phyloP scores from a whole-genome alignment of 2,797 vertebrate genomes.

The Acanthornis magna region DNA sequence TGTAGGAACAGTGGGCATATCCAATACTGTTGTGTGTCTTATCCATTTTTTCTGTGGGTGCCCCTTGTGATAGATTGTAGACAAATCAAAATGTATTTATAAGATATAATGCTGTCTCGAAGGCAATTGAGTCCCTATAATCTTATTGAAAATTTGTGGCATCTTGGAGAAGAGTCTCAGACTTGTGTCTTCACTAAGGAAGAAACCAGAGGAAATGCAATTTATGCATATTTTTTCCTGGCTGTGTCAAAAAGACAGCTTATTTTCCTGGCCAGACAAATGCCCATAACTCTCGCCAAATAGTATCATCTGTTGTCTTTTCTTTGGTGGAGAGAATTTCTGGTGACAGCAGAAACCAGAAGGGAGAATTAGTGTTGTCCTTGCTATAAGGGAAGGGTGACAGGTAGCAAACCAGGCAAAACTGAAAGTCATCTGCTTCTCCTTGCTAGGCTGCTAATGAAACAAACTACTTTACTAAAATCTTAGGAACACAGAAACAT shows the following conservation, averaged over 20 bases:
- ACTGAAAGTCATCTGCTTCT: not conserved
- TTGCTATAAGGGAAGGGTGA: not conserved
- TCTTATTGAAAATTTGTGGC: not conserved
- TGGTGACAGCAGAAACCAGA: not conserved
- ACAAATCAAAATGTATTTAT: not conserved
- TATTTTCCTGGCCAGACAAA: not conserved
- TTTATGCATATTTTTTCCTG: not conserved
- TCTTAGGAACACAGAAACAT: not conserved
- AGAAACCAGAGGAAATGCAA: not conserved
- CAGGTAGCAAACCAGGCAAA: not conserved
- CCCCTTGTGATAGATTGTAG: not conserved
- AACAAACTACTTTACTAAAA: not conserved
- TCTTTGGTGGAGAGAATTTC: not conserved
- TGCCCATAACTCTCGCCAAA: not conserved
- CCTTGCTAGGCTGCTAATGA: not conserved
- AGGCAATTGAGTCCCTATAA: not conserved
- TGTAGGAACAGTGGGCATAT: not conserved
- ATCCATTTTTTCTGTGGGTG: not conserved
- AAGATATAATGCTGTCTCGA: not conserved
- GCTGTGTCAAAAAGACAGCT: not conserved
- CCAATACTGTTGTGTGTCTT: not conserved
- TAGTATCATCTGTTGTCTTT: not conserved
- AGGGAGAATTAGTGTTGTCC: not conserved
- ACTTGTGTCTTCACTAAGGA: not conserved
- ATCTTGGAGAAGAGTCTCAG: not conserved